Evolutionary conservation across 2,113 vertebrate genomes (phyloP).

Genomic region (Psammodynastes pulverulentus): DNA sequence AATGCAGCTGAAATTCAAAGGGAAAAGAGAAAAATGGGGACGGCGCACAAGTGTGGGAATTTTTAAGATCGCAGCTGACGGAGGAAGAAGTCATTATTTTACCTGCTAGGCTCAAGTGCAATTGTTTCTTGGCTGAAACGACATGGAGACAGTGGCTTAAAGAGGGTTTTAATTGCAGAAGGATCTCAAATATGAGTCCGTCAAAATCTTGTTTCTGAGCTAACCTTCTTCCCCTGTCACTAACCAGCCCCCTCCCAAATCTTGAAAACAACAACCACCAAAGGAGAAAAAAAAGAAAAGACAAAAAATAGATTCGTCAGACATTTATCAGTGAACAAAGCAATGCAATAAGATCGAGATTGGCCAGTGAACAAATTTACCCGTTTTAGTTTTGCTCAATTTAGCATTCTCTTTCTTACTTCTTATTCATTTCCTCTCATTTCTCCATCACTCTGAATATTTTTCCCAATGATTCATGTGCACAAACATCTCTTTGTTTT

Average conservation of each 20-base stretch:
- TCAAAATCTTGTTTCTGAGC: conserved; percentile 40
- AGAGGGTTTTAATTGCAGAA: conserved; percentile 58
- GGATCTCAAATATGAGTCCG: conserved; percentile 16
- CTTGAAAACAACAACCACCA: neutral
- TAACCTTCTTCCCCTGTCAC: neutral
- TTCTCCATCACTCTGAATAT: neutral
- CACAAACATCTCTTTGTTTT: neutral
- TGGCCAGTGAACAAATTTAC: neutral
- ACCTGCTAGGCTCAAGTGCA: conserved; percentile 67
- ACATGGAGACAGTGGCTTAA: conserved; percentile 29
- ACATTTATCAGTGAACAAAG: neutral
- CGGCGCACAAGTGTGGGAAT: conserved; percentile 79
- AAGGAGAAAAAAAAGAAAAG: neutral
- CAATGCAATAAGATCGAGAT: neutral
- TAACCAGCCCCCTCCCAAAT: neutral
- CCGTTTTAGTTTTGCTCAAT: neutral
- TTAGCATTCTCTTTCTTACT: neutral
- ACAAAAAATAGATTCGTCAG: conserved; percentile 33
- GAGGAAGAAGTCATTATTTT: conserved; percentile 74
- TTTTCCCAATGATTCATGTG: accelerated
- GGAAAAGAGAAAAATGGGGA: conserved; percentile 68
- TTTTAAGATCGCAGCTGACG: conserved; percentile 68
- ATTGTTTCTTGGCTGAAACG: conserved; percentile 62
- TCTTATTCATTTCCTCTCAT: neutral
- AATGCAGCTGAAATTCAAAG: conserved; percentile 75